A percentile compares a stretch with the other conserved stretches of the same genome.
These are phyloP conservation scores for Anguilla obscura DNA, from an alignment of 2,797 vertebrate species.

Conservation along the genomic window DNA sequence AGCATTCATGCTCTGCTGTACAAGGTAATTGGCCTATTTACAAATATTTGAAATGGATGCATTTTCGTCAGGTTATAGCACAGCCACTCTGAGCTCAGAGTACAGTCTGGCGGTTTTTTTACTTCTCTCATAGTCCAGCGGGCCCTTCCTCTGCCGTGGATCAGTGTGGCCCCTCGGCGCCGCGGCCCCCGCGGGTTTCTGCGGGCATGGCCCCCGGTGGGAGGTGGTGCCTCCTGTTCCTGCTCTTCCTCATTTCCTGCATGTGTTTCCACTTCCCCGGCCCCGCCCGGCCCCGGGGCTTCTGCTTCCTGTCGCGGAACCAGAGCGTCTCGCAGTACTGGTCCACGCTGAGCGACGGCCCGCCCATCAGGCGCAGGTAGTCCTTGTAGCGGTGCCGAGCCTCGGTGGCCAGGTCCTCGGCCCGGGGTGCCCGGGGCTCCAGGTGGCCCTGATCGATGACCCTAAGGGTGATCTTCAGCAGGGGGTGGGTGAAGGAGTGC, in stretches of 20 bases:
- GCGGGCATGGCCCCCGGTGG: constrained; percentile 46
- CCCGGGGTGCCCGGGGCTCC: constrained; percentile 70
- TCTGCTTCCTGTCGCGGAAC: constrained; percentile 81
- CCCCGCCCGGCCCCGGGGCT: constrained; percentile 73
- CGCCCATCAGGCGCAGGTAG: constrained; percentile 88
- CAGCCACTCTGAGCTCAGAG: not conserved
- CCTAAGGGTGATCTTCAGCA: constrained; percentile 83
- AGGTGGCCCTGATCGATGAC: constrained; percentile 84
- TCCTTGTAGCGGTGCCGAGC: constrained; percentile 89
- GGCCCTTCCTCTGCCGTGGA: constrained; percentile 38
- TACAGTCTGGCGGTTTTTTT: not conserved
- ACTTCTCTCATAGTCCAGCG: not conserved
- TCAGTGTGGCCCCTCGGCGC: not conserved
- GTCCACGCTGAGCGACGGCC: constrained; percentile 84
- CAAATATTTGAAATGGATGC: constrained; percentile 74
- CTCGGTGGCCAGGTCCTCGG: constrained; percentile 72
- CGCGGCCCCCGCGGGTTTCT: constrained; percentile 47
- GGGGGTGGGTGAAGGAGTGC: constrained; percentile 85
- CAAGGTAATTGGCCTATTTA: constrained; percentile 73
- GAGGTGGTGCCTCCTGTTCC: constrained; percentile 86
- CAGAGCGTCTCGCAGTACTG: constrained; percentile 96
- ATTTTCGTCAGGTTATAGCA: constrained; percentile 47
- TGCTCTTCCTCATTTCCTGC: constrained; percentile 91
- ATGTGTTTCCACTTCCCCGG: constrained; percentile 93
- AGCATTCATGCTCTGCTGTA: constrained; percentile 67